Evolutionary conservation across 2,888 invertebrate genomes (phyloP).

Genomic region (Chrysomela aeneicollis): DNA sequence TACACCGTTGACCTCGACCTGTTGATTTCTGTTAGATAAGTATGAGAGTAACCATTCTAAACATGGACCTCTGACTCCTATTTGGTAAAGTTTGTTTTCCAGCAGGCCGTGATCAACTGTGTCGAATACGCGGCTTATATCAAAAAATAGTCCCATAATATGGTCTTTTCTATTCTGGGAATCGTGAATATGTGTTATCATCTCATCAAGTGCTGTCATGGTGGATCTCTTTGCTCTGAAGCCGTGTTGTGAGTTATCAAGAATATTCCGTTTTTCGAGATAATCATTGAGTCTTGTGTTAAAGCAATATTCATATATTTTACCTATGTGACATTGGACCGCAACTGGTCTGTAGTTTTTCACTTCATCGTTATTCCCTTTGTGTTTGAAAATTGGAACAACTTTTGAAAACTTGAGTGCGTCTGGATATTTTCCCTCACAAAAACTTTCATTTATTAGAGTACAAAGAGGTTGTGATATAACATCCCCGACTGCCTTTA

Average conservation of each 20-base stretch:
- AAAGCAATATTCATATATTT: conserved; percentile 1
- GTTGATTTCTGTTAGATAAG: conserved; percentile 8
- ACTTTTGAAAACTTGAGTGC: not conserved
- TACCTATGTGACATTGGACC: conserved; percentile 8
- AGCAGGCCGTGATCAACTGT: not conserved
- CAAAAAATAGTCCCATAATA: too few relatives aligned
- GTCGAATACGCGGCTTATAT: not conserved
- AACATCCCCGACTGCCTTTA: not conserved
- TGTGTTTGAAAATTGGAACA: conserved; percentile 3
- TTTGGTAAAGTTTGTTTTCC: too few relatives aligned
- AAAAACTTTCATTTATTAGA: not conserved
- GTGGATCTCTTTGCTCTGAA: conserved; percentile 4
- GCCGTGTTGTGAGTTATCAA: not conserved
- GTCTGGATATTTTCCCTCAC: not conserved
- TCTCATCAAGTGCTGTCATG: not conserved
- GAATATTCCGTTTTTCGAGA: conserved; percentile 7
- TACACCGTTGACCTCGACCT: conserved; percentile 14
- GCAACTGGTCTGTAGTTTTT: not conserved
- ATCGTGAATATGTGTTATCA: too few relatives aligned
- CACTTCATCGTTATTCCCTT: not conserved
- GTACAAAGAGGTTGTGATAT: not conserved
- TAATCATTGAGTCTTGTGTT: not conserved
- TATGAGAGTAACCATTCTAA: conserved; percentile 6
- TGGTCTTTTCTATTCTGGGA: too few relatives aligned
- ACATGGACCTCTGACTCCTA: not conserved